A percentile compares a stretch with the other conserved stretches of the same genome.
These are phyloP conservation scores for Himalopsyche anomala DNA, from an alignment of 2,888 invertebrate species.

Conservation along the genomic window DNA sequence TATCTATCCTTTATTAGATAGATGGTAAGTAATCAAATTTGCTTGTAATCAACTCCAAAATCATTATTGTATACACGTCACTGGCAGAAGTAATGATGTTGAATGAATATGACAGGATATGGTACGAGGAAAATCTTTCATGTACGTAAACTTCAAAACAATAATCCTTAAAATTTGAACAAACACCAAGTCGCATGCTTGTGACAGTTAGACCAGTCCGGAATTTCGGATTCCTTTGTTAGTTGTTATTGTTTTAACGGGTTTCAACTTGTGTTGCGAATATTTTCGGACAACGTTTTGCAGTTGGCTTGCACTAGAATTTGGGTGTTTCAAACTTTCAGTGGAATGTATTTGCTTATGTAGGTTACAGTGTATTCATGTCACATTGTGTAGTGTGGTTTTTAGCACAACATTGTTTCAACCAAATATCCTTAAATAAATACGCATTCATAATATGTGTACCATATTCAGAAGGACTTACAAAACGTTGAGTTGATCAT, in stretches of 20 bases:
- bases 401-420: not conserved
- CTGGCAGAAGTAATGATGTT: no score
- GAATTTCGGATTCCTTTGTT: conserved; percentile 11
- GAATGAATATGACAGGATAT: no score
- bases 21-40: no score
- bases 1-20: no score
- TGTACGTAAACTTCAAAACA: no score
- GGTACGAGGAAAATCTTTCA: no score
- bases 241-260: conserved; percentile 11
- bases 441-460: no score
- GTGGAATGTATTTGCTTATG: not conserved
- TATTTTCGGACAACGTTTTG: conserved; percentile 18
- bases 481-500: no score
- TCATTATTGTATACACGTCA: no score
- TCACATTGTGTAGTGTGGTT: not conserved
- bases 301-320: conserved; percentile 27
- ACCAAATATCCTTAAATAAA: not conserved
- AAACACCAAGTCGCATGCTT: not conserved
- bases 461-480: no score
- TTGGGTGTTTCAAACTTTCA: conserved; percentile 12
- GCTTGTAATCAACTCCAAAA: no score
- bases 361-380: not conserved
- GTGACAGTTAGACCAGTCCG: conserved; percentile 10
- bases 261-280: not conserved
- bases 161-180: not conserved